Evolutionary conservation across 2,888 invertebrate genomes (phyloP), one percentile per base, ranked within the genome.

Genomic region (Pyrocoelia pectoralis): DNA sequence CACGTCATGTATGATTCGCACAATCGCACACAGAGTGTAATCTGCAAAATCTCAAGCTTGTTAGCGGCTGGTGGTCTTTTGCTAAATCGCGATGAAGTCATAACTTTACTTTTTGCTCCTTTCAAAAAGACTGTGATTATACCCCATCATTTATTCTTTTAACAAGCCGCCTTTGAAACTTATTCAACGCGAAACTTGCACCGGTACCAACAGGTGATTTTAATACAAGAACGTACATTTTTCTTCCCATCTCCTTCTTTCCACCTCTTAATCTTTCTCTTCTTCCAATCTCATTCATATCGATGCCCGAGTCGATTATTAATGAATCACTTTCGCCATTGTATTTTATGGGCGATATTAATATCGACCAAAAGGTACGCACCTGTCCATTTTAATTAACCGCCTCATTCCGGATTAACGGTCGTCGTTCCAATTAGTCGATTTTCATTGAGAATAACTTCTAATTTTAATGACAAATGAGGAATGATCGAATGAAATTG

Each of bases 81-180:
- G 55, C 68, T 56, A 56, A 51, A 61, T 66, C 57, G 65, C 68
- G 70, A 70, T 70, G 70, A 70, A 70, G 70, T 68, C 67, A 68
- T 68, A 68, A 67, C 65, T 68, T 66, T 66, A 68, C 68, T 68
- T 68, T 68, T 70, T 70, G 66, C 61, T 67, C 65, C 57, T 61
- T 66, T 33, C 33, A 62, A 62, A 60, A 70, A 68, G 61, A 64
- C 66, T 68, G 67, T 70, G 66, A 68, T 70, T 70, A 70, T 68
- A 62, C 63, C 63, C 70, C 66, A 70, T 70, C 70, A 68, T 70
- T 70, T 70, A 70, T 68, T 67, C 70, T 68, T 66, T 70, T 5
- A 70, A 70, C 70, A 68, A 70, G 70, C 70, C 70, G 70, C 66
- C 65, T 68, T 68, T 70, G 67, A 66, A 61, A 66, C 56, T 56